Evolutionary conservation across 1,140 invertebrate species (phyloP), one percentile per base, ranked within the genome.

Genomic region (Diabrotica undecimpunctata): DNA sequence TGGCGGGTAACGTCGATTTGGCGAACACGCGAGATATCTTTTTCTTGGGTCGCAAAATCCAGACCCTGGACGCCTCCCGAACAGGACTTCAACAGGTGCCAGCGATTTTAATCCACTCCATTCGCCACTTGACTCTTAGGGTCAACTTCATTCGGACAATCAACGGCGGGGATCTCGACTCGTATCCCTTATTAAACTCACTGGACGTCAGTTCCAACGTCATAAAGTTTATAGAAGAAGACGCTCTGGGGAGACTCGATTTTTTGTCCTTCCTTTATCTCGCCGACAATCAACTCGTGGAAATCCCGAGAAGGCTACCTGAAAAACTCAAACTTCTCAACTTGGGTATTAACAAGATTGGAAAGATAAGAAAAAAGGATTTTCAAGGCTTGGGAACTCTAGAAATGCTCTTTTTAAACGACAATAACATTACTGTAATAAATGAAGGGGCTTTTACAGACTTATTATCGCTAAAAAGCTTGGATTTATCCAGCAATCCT

Each of bases 141-240:
- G 87, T 89, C 11, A 97, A 97, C 72, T 80, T 54, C 0, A 78
- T 79, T 7, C 62, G 64, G 57, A 80, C 84, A 0, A 87, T 97
- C 12, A 84, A 86, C 51, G 87, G 91, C 70, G 91, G 92, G n/a
- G 92, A 95, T 72, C 83, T 97, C 62, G 92, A 94, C 72, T 93
- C 92, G 67, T 96, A 95, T 77, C 93, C 93, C 0, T 79, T 94
- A 12, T 77, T 97, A 8, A 88, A 89, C 66, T 82, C 91, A 36
- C 77, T 97, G 35, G 90, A 94, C 73, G 84, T 97, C 39, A 90
- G 90, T 25, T 84, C 89, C 59, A 96, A 96, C 74, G 81, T 84
- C 64, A 84, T 97, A 36, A 80, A 79, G 51, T 81, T 85, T 5
- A 85, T 97, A 6, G 93, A 95, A 78, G 91, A 96, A 39, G 92